phyloP scores from a whole-genome alignment of 2,888 invertebrate species.

The Limnephilus auricula region DNA sequence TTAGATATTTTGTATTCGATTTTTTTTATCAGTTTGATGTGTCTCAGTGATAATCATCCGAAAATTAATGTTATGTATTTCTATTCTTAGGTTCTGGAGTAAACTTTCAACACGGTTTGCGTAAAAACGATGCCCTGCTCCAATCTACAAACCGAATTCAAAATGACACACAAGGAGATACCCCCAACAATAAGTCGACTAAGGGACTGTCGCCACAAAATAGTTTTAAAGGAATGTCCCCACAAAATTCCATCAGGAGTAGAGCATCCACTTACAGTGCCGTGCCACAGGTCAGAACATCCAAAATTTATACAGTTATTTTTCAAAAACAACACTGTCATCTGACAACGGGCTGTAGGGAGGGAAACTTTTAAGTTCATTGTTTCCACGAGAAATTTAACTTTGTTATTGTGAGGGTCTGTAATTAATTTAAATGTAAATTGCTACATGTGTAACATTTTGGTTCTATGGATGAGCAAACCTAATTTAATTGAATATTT shows the following conservation, averaged over 20 bases:
- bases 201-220: slow-evolving; percentile 81
- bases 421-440: too few relatives aligned
- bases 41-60: too few relatives aligned
- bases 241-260: slow-evolving; percentile 84
- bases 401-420: too few relatives aligned
- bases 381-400: too few relatives aligned
- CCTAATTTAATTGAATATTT: not conserved
- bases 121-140: slow-evolving; percentile 80
- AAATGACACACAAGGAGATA: slow-evolving; percentile 87
- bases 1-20: too few relatives aligned
- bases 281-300: slow-evolving; percentile 71
- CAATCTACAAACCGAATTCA: slow-evolving; percentile 83
- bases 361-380: too few relatives aligned
- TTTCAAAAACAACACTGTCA: too few relatives aligned
- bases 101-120: slow-evolving; percentile 69
- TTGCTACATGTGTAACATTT: too few relatives aligned
- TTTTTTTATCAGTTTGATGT: too few relatives aligned
- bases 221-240: slow-evolving; percentile 79
- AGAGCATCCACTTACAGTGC: slow-evolving; percentile 72
- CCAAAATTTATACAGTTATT: not conserved
- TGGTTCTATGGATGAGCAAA: not conserved
- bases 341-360: too few relatives aligned
- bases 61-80: not conserved
- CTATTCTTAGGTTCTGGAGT: slow-evolving; percentile 70
- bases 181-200: slow-evolving; percentile 79